Evolutionary conservation across 2,797 vertebrate genomes (phyloP).

Genomic region (Lepus oiostolus): DNA sequence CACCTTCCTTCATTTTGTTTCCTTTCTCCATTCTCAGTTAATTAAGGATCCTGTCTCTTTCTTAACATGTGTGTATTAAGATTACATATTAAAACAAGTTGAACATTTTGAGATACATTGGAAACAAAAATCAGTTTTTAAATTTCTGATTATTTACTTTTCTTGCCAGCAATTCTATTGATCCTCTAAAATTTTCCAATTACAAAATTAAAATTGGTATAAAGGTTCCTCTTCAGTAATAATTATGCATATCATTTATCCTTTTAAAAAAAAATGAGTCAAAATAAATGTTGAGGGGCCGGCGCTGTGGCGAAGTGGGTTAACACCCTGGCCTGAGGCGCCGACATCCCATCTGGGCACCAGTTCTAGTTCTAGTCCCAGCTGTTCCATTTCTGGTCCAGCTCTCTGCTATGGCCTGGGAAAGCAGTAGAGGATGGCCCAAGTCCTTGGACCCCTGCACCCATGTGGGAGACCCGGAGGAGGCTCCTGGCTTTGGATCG

Average conservation of each 20-base stretch:
- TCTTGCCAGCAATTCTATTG: not conserved
- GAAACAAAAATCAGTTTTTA: slow-evolving; percentile 33
- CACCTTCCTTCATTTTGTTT: not conserved
- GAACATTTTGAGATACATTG: not conserved
- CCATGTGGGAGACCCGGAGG: too few relatives aligned
- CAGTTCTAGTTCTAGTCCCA: too few relatives aligned
- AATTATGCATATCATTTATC: slow-evolving; percentile 45
- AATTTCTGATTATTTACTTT: slow-evolving; percentile 1
- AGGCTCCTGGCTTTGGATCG: too few relatives aligned
- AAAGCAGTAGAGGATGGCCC: too few relatives aligned
- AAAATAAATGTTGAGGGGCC: slow-evolving; percentile 27
- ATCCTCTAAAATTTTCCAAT: slow-evolving; percentile 18
- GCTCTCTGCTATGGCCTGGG: too few relatives aligned
- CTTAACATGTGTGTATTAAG: not conserved
- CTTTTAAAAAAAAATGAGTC: not conserved
- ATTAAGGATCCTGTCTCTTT: not conserved
- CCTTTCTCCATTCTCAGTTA: slow-evolving; percentile 36
- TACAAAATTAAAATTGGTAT: slow-evolving; percentile 23
- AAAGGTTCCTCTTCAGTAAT: slow-evolving; percentile 31
- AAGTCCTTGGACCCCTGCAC: too few relatives aligned
- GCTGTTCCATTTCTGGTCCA: too few relatives aligned
- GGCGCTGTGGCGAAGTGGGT: too few relatives aligned
- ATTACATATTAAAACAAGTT: slow-evolving; percentile 38
- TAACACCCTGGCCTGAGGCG: too few relatives aligned
- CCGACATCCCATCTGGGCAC: too few relatives aligned